Evolutionary conservation across 2,113 vertebrate species (phyloP), one percentile per base, ranked within the genome.

Genomic region (Ailuropoda melanoleuca): DNA sequence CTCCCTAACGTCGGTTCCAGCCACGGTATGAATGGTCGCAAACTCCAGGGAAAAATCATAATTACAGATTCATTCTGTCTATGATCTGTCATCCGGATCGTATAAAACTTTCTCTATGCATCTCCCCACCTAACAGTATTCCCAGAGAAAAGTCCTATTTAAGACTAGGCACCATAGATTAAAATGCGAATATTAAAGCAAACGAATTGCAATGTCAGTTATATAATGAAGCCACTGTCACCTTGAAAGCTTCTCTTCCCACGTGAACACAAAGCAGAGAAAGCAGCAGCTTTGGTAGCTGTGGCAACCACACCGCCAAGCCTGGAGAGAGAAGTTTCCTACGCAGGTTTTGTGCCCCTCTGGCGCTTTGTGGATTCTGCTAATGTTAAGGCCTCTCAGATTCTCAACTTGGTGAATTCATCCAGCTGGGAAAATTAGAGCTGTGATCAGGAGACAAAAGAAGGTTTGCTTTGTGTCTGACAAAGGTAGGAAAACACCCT

Each of bases 401-500:
- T 23, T 96, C 90, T 97, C 92, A 85, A 74, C 77, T 90, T 93
- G 66, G 82, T 75, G 90, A 90, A 95, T 97, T 97, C 62, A 90
- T 95, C 58, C 93, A 96, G 88, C 81, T 83, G 97, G 81, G 96
- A 97, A 96, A 88, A 97, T 95, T 93, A 95, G 88, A 95, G 85
- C 88, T 96, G 60, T 88, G 94, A 86, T 96, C 84, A 88, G 39
- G 66, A 97, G 89, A 90, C 93, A 97, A 97, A 97, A 93, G 88
- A 24, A 91, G 46, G 8, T 21, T 87, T 96, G 29, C 56, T 96
- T 74, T 90, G 72, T 96, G 92, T 88, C 55, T 92, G 53, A 72
- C 37, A 68, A 53, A 95, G 82, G 37, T 37, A 64, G 77, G 82
- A 84, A 97, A 98, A 94, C 77, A 91, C 26, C 39, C 31, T 92